phyloP scores from a whole-genome alignment of 2,797 vertebrate genomes.

The Brotula barbata region DNA sequence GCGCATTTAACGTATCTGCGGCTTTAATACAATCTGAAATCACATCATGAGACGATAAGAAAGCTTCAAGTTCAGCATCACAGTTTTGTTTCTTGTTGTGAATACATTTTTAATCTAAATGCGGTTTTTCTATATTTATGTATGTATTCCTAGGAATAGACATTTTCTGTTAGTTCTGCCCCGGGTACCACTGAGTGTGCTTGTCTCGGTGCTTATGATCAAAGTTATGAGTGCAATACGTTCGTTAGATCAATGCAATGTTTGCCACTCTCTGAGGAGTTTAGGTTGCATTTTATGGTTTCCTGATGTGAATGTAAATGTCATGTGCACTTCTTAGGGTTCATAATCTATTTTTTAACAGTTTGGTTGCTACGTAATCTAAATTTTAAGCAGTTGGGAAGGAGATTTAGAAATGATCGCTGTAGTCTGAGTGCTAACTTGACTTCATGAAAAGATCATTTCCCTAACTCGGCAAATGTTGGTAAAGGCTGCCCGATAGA shows the following conservation, averaged over 20 bases:
- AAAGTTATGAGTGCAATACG: slow-evolving; percentile 1
- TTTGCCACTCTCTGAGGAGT: slow-evolving; percentile 18
- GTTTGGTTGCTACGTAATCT: slow-evolving; percentile 12
- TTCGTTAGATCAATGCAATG: slow-evolving; percentile 6
- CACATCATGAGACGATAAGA: neutral
- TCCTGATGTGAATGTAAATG: neutral
- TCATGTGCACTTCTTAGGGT: neutral
- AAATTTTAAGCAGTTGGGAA: slow-evolving; percentile 21
- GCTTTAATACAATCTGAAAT: neutral
- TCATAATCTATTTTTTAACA: slow-evolving; percentile 8
- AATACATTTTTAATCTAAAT: no score
- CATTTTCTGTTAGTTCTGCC: neutral
- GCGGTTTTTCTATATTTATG: no score
- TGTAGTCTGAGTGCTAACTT: slow-evolving; percentile 9
- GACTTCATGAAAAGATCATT: slow-evolving; percentile 12
- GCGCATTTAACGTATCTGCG: neutral
- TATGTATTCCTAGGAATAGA: neutral
- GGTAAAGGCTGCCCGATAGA: no score
- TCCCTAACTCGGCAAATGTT: slow-evolving; percentile 28
- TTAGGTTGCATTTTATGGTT: slow-evolving; percentile 30
- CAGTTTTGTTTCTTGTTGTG: no score
- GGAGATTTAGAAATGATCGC: slow-evolving; percentile 21
- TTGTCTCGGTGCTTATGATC: slow-evolving; percentile 1
- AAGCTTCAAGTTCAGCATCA: no score
- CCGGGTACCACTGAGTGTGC: neutral